These are phyloP conservation scores for Rotaria macrura DNA, from an alignment of 2,888 invertebrate genomes.

Conservation along the genomic window DNA sequence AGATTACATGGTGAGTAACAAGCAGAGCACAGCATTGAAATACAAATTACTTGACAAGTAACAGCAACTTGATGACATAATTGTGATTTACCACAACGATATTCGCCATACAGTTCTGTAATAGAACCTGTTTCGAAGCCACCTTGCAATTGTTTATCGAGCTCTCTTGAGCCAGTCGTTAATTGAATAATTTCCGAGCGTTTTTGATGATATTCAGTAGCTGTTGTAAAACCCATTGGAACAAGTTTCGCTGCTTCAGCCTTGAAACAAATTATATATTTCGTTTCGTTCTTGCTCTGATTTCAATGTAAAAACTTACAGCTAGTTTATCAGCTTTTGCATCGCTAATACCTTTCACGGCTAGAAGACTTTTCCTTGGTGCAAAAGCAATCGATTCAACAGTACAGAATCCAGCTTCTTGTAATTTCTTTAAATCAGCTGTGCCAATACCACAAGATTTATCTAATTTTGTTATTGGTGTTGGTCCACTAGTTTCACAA, in stretches of 20 bases:
- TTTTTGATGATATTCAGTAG: slow-evolving; percentile 85
- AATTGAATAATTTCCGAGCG: slow-evolving; percentile 85
- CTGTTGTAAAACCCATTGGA: slow-evolving; percentile 94
- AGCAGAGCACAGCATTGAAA: no score
- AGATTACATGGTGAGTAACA: no score
- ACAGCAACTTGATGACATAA: slow-evolving; percentile 91
- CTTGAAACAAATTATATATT: background rate
- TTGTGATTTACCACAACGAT: slow-evolving; percentile 91
- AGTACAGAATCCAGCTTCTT: slow-evolving; percentile 83
- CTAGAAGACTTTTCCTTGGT: slow-evolving; percentile 75
- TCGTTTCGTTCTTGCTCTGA: background rate
- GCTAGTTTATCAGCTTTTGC: slow-evolving; percentile 89
- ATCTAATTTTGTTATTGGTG: slow-evolving; percentile 28
- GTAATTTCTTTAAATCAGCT: slow-evolving; percentile 75
- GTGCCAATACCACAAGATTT: slow-evolving; percentile 63
- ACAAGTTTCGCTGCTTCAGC: slow-evolving; percentile 78
- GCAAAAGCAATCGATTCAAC: slow-evolving; percentile 88
- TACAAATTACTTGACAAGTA: slow-evolving; percentile 69
- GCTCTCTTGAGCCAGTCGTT: slow-evolving; percentile 83
- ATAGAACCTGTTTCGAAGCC: slow-evolving; percentile 96
- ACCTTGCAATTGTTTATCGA: slow-evolving; percentile 77
- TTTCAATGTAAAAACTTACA: slow-evolving; percentile 44
- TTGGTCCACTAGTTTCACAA: slow-evolving; percentile 22
- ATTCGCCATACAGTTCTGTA: slow-evolving; percentile 95
- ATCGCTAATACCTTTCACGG: slow-evolving; percentile 83